These are phyloP conservation scores for Pocillopora meandrina DNA, from an alignment of 92 coral and sea anemone species.

Conservation along the genomic window DNA sequence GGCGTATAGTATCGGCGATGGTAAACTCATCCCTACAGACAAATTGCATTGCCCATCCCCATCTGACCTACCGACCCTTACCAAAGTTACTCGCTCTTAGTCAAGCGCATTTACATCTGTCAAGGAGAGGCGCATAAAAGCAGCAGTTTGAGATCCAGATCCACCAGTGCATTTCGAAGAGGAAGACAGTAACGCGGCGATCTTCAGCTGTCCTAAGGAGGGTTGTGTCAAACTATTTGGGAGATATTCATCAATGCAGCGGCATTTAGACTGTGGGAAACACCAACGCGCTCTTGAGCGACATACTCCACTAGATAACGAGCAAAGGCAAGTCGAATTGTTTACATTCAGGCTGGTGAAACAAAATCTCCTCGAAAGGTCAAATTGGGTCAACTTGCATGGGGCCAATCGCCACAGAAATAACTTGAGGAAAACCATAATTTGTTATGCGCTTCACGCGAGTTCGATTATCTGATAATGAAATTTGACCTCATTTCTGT, in stretches of 20 bases:
- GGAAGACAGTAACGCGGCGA: slow-evolving; percentile 35
- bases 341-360: too few relatives aligned
- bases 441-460: too few relatives aligned
- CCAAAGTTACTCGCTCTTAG: slow-evolving; percentile 25
- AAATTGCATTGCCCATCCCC: slow-evolving; percentile 46
- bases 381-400: neutral
- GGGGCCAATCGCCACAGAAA: neutral
- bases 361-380: too few relatives aligned
- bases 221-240: slow-evolving; percentile 55
- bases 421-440: too few relatives aligned
- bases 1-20: slow-evolving; percentile 31
- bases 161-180: slow-evolving; percentile 34
- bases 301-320: slow-evolving; percentile 53
- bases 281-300: slow-evolving; percentile 56
- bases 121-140: slow-evolving; percentile 37
- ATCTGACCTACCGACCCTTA: slow-evolving; percentile 44
- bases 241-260: slow-evolving; percentile 59
- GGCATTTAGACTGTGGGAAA: slow-evolving; percentile 63
- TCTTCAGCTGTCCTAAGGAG: slow-evolving; percentile 58
- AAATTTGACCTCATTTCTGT: too few relatives aligned
- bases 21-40: slow-evolving; percentile 1
- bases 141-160: slow-evolving; percentile 43
- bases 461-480: too few relatives aligned
- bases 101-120: slow-evolving; percentile 12
- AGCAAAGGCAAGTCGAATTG: too few relatives aligned